Base-by-base conservation (phyloP, 2,797 vertebrate genomes). In the Schizopygopsis malacanthus region DNA sequence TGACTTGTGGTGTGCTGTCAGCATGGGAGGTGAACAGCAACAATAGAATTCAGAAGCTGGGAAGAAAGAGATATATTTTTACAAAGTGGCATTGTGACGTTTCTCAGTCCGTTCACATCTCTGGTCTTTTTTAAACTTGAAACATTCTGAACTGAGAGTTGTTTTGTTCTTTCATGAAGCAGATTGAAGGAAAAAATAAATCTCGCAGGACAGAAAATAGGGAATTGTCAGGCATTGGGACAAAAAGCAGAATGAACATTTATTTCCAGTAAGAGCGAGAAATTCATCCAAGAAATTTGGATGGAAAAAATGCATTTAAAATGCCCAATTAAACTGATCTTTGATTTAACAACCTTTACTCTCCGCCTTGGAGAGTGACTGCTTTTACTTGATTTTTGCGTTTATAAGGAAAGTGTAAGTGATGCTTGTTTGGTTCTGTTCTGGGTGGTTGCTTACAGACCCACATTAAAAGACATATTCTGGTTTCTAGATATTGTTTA, bases 1-100 rank as follows among this genome's bases (percentile, higher is more conserved):
- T 81, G 73, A 18, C 78, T 82, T 70, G 80, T n/a, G 59, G 72
- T 86, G 43, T 18, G 37, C 43, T 79, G 65, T 88, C 87, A 82
- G 87, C 63, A 65, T 70, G 73, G 43, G 18, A 69, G 79, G 73
- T 73, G 84, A 76, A 28, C 25, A 37, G 22, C 5, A 78, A 73
- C 77, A 61, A 59, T 41, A 47, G 39, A 22, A 75, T 63, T 61
- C 47, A 50, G 82, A 22, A 7, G 39, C 41, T 61, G 25, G 39
- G 76, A 72, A 79, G 39, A 10, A 70, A 54, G 11, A 67, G 79
- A 47, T 11, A n/a, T 71, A 8, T 45, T 45, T 28, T 13, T 20
- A 63, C 20, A 25, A 61, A 45, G 6, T 20, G n/a, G 33, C 28
- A 18, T 39, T 50, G 41, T 70, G 47, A 69, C 11, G n/a, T 70